These are phyloP conservation scores for Stegodyphus mimosarum DNA, from an alignment of 1,140 invertebrate species.

Conservation along the genomic window DNA sequence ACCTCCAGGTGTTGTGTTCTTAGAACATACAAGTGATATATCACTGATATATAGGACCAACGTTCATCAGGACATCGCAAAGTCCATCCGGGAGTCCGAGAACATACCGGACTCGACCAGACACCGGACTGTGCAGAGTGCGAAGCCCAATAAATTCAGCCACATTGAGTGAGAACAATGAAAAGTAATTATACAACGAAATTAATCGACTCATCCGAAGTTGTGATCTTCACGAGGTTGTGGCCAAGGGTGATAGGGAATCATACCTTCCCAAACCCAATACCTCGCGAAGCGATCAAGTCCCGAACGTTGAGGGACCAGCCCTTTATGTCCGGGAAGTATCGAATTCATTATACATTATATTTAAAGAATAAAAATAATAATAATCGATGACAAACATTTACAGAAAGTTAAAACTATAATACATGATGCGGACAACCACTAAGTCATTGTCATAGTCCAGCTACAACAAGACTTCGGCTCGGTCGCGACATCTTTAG, in stretches of 20 bases:
- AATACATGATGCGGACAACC: constrained; percentile 29
- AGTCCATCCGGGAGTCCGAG: constrained; percentile 6
- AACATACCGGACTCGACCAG: constrained; percentile 23
- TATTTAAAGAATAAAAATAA: constrained; percentile 37
- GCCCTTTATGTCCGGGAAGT: background rate
- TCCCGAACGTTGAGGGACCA: constrained; percentile 14
- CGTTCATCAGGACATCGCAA: constrained; percentile 46
- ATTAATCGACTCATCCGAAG: background rate
- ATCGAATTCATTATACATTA: constrained; percentile 40
- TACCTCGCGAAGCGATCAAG: constrained; percentile 10
- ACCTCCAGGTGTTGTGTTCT: constrained; percentile 61
- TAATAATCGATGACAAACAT: constrained; percentile 25
- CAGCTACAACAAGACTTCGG: constrained; percentile 4
- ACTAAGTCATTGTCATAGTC: constrained; percentile 10
- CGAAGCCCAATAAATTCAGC: constrained; percentile 53
- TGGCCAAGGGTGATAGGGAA: constrained; percentile 53
- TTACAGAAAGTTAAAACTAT: constrained; percentile 30
- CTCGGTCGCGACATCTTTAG: constrained; percentile 69
- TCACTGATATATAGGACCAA: constrained; percentile 65
- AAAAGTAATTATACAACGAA: constrained; percentile 1
- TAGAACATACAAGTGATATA: constrained; percentile 65
- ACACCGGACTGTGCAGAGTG: background rate
- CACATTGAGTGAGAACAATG: constrained; percentile 26
- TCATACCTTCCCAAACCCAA: constrained; percentile 55
- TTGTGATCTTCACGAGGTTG: constrained; percentile 19